These are phyloP conservation scores for Pheosia gnoma DNA, from an alignment of 2,888 invertebrate species.

Conservation along the genomic window DNA sequence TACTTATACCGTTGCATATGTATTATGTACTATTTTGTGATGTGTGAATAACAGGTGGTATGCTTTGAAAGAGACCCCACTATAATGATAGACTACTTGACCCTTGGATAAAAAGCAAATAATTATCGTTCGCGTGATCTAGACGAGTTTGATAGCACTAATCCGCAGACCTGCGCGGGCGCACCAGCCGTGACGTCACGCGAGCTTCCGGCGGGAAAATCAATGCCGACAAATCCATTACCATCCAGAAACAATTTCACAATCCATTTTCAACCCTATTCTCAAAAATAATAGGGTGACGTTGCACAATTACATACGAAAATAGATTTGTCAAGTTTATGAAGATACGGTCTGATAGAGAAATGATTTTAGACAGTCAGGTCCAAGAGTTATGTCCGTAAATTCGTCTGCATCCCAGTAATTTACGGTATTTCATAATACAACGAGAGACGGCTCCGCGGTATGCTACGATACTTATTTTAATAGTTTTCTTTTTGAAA, in stretches of 20 bases:
- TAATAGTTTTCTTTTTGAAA: conserved; percentile 31
- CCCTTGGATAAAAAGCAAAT: conserved; percentile 50
- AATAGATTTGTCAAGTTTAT: conserved; percentile 48
- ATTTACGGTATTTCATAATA: conserved; percentile 44
- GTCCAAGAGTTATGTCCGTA: conserved; percentile 44
- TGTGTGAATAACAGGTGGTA: not conserved
- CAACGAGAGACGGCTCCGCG: conserved; percentile 18
- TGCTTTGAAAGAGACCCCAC: not conserved
- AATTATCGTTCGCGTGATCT: conserved; percentile 55
- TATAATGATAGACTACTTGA: conserved; percentile 11
- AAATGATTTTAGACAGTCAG: conserved; percentile 54
- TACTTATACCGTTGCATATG: too few relatives aligned
- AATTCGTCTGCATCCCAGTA: conserved; percentile 38
- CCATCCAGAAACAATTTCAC: conserved; percentile 12
- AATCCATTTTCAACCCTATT: conserved; percentile 34
- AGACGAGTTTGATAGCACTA: conserved; percentile 56
- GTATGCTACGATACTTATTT: conserved; percentile 36
- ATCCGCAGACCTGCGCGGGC: conserved; percentile 53
- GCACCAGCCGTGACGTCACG: conserved; percentile 62
- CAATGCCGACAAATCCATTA: conserved; percentile 9
- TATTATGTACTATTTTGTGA: too few relatives aligned
- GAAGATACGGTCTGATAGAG: conserved; percentile 59
- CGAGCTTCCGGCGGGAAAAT: conserved; percentile 61
- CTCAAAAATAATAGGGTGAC: conserved; percentile 11
- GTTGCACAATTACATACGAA: conserved; percentile 16